These are phyloP conservation scores for Lasioglossum albipes DNA, from an alignment of 1,140 invertebrate species.

Conservation along the genomic window DNA sequence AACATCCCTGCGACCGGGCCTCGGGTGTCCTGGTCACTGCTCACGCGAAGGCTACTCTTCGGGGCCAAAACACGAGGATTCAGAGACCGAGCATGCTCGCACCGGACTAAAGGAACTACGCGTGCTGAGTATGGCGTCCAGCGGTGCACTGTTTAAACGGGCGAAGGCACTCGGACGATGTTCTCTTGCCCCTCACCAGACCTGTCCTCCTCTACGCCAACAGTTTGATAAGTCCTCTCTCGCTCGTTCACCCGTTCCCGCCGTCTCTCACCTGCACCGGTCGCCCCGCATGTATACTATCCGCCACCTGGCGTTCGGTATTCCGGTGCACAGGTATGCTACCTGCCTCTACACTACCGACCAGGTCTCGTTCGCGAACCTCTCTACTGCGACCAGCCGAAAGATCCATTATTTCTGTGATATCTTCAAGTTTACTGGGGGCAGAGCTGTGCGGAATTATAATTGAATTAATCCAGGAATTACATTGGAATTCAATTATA, in stretches of 20 bases:
- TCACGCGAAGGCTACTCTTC: neutral
- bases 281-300: slow-evolving; percentile 18
- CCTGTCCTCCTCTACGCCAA: slow-evolving; percentile 35
- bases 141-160: slow-evolving; percentile 58
- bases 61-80: slow-evolving; percentile 2
- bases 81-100: neutral
- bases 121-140: slow-evolving; percentile 50
- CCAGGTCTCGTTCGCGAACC: neutral
- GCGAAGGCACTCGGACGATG: slow-evolving; percentile 32
- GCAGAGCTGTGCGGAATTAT: too few relatives aligned
- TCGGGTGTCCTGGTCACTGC: slow-evolving; percentile 1
- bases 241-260: slow-evolving; percentile 34
- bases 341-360: slow-evolving; percentile 26
- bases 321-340: neutral
- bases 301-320: slow-evolving; percentile 41
- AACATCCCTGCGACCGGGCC: slow-evolving; percentile 10
- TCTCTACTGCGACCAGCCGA: neutral
- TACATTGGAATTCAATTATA: too few relatives aligned
- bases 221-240: slow-evolving; percentile 27
- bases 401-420: neutral
- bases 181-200: slow-evolving; percentile 6
- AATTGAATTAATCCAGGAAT: too few relatives aligned
- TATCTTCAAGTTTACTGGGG: too few relatives aligned
- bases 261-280: slow-evolving; percentile 51
- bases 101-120: neutral